Percentiles rank a stretch among this genome's conserved stretches.
These are phyloP conservation scores for Lasioglossum baleicum DNA, from an alignment of 1,140 invertebrate genomes.

Conservation along the genomic window DNA sequence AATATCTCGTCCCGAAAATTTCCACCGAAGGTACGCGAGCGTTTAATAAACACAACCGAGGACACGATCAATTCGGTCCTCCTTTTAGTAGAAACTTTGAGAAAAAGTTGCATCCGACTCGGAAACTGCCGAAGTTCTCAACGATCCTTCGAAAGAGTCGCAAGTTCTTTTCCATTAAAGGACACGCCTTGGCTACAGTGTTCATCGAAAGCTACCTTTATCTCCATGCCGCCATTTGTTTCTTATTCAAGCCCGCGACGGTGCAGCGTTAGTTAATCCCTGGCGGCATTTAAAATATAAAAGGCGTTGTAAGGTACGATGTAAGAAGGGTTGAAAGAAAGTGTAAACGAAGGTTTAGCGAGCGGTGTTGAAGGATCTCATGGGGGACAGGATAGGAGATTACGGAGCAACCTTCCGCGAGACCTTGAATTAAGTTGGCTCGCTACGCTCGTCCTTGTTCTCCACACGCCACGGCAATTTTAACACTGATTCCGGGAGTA, in stretches of 20 bases:
- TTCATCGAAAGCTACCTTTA: background rate
- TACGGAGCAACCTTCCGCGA: conserved; percentile 64
- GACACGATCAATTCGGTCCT: too few species aligned
- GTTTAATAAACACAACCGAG: too few species aligned
- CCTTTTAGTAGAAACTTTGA: too few species aligned
- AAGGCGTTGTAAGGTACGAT: conserved; percentile 22
- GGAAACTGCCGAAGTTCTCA: too few species aligned
- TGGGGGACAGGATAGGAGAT: conserved; percentile 59
- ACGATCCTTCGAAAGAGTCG: too few species aligned
- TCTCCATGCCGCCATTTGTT: too few species aligned
- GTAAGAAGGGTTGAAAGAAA: conserved; percentile 61
- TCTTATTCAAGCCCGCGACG: too few species aligned
- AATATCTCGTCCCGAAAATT: too few species aligned
- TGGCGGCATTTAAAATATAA: conserved; percentile 27
- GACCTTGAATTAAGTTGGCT: conserved; percentile 67
- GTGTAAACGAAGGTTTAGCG: conserved; percentile 55
- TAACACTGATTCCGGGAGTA: conserved; percentile 67
- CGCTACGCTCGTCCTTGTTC: conserved; percentile 40
- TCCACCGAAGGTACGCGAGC: too few species aligned
- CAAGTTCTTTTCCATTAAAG: too few species aligned
- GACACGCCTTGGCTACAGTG: too few species aligned
- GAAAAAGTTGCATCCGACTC: too few species aligned
- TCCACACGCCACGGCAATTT: conserved; percentile 66
- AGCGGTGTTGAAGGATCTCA: conserved; percentile 37
- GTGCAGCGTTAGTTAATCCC: conserved; percentile 24